Conservation (phyloP, 2,113 vertebrate species). For the Cavia porcellus region DNA sequence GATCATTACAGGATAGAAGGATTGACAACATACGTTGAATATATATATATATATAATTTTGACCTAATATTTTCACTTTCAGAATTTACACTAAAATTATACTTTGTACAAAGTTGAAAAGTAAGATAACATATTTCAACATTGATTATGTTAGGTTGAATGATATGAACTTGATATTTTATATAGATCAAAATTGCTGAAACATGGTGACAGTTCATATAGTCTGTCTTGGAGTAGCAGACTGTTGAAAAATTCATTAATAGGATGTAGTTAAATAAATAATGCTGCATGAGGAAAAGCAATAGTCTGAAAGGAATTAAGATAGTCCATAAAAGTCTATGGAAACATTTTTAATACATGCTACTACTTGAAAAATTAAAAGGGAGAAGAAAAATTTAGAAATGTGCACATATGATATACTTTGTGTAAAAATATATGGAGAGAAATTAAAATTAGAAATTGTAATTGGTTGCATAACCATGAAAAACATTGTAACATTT, state of each 20-base stretch:
- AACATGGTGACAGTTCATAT: not conserved
- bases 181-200: constrained; percentile 20
- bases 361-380: not conserved
- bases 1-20: not conserved
- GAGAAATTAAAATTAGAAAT: not conserved
- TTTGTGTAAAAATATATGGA: not conserved
- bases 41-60: not conserved
- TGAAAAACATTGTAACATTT: not conserved
- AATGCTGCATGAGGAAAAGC: not conserved
- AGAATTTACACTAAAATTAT: not conserved
- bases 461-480: not conserved
- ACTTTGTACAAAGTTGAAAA: not conserved
- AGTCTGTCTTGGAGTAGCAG: not conserved
- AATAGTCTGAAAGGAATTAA: constrained; percentile 37
- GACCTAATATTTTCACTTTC: not conserved
- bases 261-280: not conserved
- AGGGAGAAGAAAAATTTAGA: not conserved
- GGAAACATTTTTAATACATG: not conserved
- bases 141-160: not conserved
- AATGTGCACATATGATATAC: not conserved
- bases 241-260: not conserved
- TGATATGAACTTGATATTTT: not conserved
- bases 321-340: not conserved
- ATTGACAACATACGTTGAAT: constrained; percentile 17
- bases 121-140: not conserved